A percentile compares a stretch with the other conserved stretches of the same genome.
These are phyloP conservation scores for Euclidia mi DNA, from an alignment of 2,888 invertebrate genomes.

Conservation along the genomic window DNA sequence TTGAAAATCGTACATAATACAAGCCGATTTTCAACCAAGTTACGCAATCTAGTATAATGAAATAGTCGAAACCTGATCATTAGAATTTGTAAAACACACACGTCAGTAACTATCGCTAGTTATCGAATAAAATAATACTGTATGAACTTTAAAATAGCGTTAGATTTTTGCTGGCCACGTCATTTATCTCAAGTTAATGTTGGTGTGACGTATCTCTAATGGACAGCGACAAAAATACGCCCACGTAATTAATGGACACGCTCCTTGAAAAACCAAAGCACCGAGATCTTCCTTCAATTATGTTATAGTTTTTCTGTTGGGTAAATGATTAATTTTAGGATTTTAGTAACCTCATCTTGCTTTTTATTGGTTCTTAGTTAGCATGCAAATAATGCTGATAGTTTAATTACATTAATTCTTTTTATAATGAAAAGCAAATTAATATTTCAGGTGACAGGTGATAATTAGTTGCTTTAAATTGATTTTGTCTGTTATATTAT, in stretches of 20 bases:
- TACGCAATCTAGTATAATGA: slow-evolving; percentile 12
- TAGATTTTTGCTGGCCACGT: slow-evolving; percentile 58
- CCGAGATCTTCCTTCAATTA: slow-evolving; percentile 34
- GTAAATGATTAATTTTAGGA: slow-evolving; percentile 1
- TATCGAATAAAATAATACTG: slow-evolving; percentile 18
- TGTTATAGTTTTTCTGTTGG: slow-evolving; percentile 23
- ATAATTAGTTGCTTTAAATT: too few species aligned
- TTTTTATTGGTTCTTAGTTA: neutral
- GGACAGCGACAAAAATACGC: slow-evolving; percentile 84
- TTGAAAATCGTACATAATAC: neutral
- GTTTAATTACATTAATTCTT: too few species aligned
- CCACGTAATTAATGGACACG: slow-evolving; percentile 79
- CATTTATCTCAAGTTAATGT: slow-evolving; percentile 82
- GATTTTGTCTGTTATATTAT: too few species aligned
- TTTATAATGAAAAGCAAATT: too few species aligned
- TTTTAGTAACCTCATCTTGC: neutral
- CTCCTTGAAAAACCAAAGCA: slow-evolving; percentile 58
- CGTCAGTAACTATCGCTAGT: slow-evolving; percentile 24
- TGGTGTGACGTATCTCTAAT: slow-evolving; percentile 80
- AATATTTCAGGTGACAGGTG: too few species aligned
- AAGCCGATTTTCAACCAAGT: slow-evolving; percentile 22
- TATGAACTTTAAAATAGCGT: slow-evolving; percentile 56
- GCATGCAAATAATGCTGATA: neutral
- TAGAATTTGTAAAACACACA: slow-evolving; percentile 33
- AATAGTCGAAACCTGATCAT: slow-evolving; percentile 14